phyloP scores from a whole-genome alignment of 2,113 vertebrate species.

The Dissostichus mawsoni region DNA sequence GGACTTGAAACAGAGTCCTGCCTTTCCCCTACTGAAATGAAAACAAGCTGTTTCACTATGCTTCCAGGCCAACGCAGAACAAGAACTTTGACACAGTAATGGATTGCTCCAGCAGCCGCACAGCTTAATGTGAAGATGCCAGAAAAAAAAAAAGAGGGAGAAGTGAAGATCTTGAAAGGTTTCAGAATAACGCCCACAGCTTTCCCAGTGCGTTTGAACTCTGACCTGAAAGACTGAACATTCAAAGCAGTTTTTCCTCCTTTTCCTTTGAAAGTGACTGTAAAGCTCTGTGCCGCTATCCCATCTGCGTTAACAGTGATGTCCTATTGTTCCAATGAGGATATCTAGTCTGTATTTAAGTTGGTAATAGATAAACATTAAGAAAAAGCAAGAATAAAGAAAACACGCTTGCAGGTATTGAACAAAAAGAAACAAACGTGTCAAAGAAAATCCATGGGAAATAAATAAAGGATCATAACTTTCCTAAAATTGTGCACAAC shows the following conservation, averaged over 20 bases:
- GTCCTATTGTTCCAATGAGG: not conserved
- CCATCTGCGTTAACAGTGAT: not conserved
- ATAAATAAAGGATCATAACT: slow-evolving; percentile 22
- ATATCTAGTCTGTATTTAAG: slow-evolving; percentile 1
- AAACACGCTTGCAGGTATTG: not conserved
- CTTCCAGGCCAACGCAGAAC: slow-evolving; percentile 76
- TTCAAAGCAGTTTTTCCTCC: slow-evolving; percentile 72
- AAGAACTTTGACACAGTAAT: slow-evolving; percentile 85
- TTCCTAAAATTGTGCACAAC: slow-evolving; percentile 39
- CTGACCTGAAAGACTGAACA: slow-evolving; percentile 72
- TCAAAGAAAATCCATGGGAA: slow-evolving; percentile 30
- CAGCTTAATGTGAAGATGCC: slow-evolving; percentile 75
- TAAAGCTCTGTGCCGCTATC: slow-evolving; percentile 47
- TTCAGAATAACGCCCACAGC: slow-evolving; percentile 83
- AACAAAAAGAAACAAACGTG: not conserved
- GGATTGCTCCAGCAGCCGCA: slow-evolving; percentile 78
- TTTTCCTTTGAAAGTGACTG: slow-evolving; percentile 69
- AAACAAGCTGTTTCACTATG: slow-evolving; percentile 85
- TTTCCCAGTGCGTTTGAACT: slow-evolving; percentile 85
- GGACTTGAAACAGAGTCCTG: slow-evolving; percentile 75
- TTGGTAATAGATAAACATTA: not conserved
- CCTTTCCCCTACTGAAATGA: slow-evolving; percentile 82
- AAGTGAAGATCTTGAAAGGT: slow-evolving; percentile 81
- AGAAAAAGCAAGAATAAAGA: not conserved
- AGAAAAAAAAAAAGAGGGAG: slow-evolving; percentile 63